Base-by-base conservation (phyloP, 2,113 vertebrate species). In the Meriones unguiculatus region DNA sequence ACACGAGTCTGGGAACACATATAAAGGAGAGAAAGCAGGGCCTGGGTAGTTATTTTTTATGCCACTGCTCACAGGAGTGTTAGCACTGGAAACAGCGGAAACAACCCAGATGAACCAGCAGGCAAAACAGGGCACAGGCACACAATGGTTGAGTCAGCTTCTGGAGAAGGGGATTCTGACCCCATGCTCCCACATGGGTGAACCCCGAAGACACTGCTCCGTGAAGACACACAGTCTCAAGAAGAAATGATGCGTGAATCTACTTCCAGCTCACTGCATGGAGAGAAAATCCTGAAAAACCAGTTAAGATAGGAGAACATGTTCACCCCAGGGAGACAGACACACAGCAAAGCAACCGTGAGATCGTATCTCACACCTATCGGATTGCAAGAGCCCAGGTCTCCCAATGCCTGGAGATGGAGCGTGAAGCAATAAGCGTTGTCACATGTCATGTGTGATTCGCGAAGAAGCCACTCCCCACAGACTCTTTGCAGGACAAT, bases 91-190 rank as follows among this genome's bases (percentile, higher is more conserved):
- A 41, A 85, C 52, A 32, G 64, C 28, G 5, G 76, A 67, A 70
- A 52, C 3, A 54, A 18, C 1, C 25, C 24, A 32, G 9, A 25
- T 64, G 57, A 86, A 41, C 1, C 25, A 35, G 32, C 20, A 67
- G 67, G n/a, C 22, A 1, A 13, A 25, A 59, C 0, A 18, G 18
- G 54, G 2, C 6, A 2, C 0, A 0, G 35, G 2, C 9, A 2
- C 2, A 5, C 22, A 9, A 9, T 1, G 30, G 35, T 14, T 24
- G 25, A 64, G 5, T 4, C 57, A 32, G 91, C 20, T 64, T 62
- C 35, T 30, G 50, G 64, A 75, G 46, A 46, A 72, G 64, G 75
- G 50, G 32, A 14, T 78, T 65, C 62, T 77, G 62, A 15, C 41
- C 41, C 12, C 38, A 46, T 4, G 25, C 64, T 46, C n/a, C 28